phyloP scores from a whole-genome alignment of 1,140 invertebrate genomes.

The Eriosoma lanigerum region DNA sequence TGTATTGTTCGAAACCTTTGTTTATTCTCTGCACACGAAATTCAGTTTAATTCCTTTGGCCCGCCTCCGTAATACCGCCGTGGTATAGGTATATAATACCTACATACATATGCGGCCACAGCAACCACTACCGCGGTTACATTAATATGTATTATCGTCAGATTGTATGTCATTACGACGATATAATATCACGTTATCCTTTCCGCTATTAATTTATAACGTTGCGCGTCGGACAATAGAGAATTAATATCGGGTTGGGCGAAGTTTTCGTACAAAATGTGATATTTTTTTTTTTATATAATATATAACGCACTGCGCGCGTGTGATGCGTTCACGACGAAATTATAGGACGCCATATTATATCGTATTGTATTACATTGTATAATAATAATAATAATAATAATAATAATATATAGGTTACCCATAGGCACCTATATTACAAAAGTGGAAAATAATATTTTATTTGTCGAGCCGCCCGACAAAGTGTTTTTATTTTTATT shows the following conservation, averaged over 20 bases:
- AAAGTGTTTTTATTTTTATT: too few relatives aligned
- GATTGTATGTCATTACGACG: neutral
- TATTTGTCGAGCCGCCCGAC: conserved; percentile 20
- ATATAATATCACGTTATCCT: neutral
- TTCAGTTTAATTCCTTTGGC: too few relatives aligned
- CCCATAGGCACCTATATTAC: too few relatives aligned
- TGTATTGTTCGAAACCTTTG: too few relatives aligned
- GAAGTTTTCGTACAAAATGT: conserved; percentile 3
- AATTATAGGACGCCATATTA: too few relatives aligned
- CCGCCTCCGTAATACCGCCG: neutral
- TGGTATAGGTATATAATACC: neutral
- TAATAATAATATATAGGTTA: too few relatives aligned
- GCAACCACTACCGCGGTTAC: too few relatives aligned
- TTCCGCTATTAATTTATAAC: conserved; percentile 29
- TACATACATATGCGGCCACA: neutral
- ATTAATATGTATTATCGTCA: neutral
- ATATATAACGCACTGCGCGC: too few relatives aligned
- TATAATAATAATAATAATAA: too few relatives aligned
- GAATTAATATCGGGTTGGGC: conserved; percentile 17
- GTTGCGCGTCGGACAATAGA: conserved; percentile 24
- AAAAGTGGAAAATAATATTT: conserved; percentile 23
- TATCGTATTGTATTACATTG: too few relatives aligned
- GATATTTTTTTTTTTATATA: too few relatives aligned
- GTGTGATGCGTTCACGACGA: neutral
- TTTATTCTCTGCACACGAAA: too few relatives aligned